phyloP scores from a whole-genome alignment of 2,797 vertebrate species.

The Nannoperca australis region DNA sequence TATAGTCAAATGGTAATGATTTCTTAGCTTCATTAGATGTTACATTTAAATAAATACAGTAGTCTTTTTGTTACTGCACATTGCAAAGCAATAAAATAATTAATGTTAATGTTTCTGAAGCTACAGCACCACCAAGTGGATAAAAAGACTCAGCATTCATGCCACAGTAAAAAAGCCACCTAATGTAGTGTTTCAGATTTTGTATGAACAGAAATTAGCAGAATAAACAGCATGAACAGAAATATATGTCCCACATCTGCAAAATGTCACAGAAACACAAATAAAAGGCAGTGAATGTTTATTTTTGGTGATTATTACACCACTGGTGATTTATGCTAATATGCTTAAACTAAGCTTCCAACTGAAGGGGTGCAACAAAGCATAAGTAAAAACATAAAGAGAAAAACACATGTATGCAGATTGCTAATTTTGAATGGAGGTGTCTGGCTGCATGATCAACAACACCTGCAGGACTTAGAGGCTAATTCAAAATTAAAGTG shows the following conservation, averaged over 20 bases:
- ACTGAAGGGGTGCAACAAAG: conserved; percentile 14
- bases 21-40: conserved; percentile 6
- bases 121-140: conserved; percentile 78
- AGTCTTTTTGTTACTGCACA: not conserved
- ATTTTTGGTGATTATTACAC: conserved; percentile 6
- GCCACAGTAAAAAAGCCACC: not conserved
- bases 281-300: not conserved
- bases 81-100: not conserved
- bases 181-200: not conserved
- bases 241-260: not conserved
- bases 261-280: not conserved
- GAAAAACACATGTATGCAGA: conserved; percentile 5
- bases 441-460: not conserved
- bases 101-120: conserved; percentile 43
- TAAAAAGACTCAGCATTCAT: not conserved
- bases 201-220: not conserved
- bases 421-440: conserved; percentile 14
- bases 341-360: conserved; percentile 7
- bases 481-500: conserved; percentile 18
- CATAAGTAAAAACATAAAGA: conserved; percentile 12
- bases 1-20: not conserved
- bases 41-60: not conserved
- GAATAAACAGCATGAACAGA: conserved; percentile 6
- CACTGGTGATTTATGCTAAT: conserved; percentile 12
- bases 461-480: conserved; percentile 5